Conservation (phyloP, 2,797 vertebrate species). For the Chloroceryle amazona region DNA sequence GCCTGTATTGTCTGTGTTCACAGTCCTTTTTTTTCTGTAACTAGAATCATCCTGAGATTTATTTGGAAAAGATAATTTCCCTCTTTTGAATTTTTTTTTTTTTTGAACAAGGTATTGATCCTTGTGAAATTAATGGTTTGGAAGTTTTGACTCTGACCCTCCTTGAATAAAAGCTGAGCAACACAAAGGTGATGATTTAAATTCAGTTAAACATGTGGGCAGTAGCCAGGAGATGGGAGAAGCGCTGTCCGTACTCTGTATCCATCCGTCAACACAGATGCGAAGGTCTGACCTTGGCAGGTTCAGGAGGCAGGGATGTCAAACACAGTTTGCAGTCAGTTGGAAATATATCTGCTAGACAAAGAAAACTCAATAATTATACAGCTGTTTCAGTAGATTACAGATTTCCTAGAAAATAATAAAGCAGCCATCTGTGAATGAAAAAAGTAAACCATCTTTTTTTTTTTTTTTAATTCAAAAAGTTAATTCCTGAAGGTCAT, state of each 20-base stretch:
- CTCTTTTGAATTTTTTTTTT: not conserved
- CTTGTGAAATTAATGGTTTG: not conserved
- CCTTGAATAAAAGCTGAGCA: not conserved
- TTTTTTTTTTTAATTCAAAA: not conserved
- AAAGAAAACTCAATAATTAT: constrained; percentile 43
- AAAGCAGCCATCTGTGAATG: not conserved
- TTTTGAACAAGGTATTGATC: not conserved
- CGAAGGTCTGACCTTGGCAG: constrained; percentile 35
- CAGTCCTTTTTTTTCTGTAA: not conserved
- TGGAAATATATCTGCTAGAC: constrained; percentile 42
- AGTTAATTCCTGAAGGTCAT: not conserved
- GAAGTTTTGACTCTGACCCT: not conserved
- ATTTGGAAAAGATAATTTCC: not conserved
- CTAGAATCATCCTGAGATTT: not conserved
- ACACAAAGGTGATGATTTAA: constrained; percentile 7
- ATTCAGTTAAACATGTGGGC: not conserved
- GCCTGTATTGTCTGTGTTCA: not conserved
- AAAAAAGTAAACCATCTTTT: not conserved
- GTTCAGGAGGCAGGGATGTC: constrained; percentile 18
- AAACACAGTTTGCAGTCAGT: constrained; percentile 51
- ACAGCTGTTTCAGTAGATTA: constrained; percentile 46
- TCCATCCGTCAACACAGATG: constrained; percentile 38
- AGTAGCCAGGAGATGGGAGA: not conserved
- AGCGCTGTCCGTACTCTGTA: constrained; percentile 2
- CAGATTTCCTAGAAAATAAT: constrained; percentile 43